Evolutionary conservation across 2,888 invertebrate genomes (phyloP).

Genomic region (Xylophagus ater): DNA sequence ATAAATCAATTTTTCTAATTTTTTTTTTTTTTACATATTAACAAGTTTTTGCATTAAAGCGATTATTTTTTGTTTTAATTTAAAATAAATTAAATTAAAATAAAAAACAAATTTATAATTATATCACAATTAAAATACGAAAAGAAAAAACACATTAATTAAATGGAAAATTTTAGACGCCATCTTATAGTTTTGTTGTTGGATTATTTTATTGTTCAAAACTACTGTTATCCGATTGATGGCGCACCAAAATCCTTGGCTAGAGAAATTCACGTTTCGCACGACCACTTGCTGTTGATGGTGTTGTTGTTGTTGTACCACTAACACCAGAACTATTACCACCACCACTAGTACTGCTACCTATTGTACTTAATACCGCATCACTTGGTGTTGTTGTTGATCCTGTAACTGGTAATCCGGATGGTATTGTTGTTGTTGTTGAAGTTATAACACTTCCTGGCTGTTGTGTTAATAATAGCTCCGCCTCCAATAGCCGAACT

Average conservation of each 20-base stretch:
- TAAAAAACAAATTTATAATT: too few relatives aligned
- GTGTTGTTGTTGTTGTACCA: slow-evolving; percentile 2
- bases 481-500: slow-evolving; percentile 29
- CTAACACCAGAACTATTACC: slow-evolving; percentile 20
- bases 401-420: slow-evolving; percentile 10
- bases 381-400: slow-evolving; percentile 7
- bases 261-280: slow-evolving; percentile 38
- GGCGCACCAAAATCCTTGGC: slow-evolving; percentile 39
- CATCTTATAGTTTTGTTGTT: slow-evolving; percentile 1
- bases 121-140: too few relatives aligned
- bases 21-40: neutral
- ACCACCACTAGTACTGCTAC: slow-evolving; percentile 11
- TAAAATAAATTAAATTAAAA: too few relatives aligned
- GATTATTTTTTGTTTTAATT: neutral
- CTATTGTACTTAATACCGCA: slow-evolving; percentile 5
- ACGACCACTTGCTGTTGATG: slow-evolving; percentile 25
- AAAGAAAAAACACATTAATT: too few relatives aligned
- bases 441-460: slow-evolving; percentile 15
- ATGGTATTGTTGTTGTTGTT: slow-evolving; percentile 17
- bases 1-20: neutral
- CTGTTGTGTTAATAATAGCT: slow-evolving; percentile 21
- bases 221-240: slow-evolving; percentile 36
- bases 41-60: neutral
- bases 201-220: slow-evolving; percentile 19
- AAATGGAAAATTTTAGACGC: slow-evolving; percentile 5